phyloP scores from a whole-genome alignment of 1,140 invertebrate genomes.

The Agrypnia vestita region DNA sequence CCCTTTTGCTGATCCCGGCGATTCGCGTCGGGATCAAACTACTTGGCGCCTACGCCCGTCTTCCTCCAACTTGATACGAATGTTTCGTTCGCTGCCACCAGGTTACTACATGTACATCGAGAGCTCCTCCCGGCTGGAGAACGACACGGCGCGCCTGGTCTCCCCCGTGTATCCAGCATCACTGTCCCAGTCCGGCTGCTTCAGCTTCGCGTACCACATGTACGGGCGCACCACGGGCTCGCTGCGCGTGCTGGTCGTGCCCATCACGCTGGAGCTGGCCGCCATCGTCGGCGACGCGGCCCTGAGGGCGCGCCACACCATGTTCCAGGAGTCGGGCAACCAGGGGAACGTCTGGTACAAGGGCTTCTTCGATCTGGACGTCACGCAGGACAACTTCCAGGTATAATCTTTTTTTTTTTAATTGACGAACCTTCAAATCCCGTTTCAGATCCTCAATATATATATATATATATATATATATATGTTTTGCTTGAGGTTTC shows the following conservation, averaged over 20 bases:
- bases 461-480: no score
- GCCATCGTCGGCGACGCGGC: conserved; percentile 49
- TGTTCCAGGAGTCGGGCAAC: conserved; percentile 78
- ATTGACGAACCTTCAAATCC: no score
- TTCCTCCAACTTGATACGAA: no score
- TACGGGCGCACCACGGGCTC: conserved; percentile 78
- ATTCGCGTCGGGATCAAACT: no score
- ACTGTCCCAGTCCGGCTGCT: conserved; percentile 75
- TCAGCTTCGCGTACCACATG: conserved; percentile 87
- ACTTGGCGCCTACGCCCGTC: no score
- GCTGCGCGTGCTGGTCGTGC: conserved; percentile 77
- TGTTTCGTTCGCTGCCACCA: no score
- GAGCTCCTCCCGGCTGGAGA: conserved; percentile 77
- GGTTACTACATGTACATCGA: conserved; percentile 88
- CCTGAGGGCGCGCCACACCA: conserved; percentile 64
- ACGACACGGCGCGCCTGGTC: conserved; percentile 82
- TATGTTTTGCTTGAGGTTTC: no score
- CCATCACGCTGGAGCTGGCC: conserved; percentile 66
- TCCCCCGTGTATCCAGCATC: conserved; percentile 77
- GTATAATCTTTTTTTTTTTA: no score
- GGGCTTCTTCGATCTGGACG: conserved; percentile 73
- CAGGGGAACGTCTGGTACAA: conserved; percentile 82
- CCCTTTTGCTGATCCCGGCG: no score
- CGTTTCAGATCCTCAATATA: no score
- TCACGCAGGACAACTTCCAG: conserved; percentile 76